phyloP scores from a whole-genome alignment of 2,797 vertebrate genomes.

The Peromyscus aztecus region DNA sequence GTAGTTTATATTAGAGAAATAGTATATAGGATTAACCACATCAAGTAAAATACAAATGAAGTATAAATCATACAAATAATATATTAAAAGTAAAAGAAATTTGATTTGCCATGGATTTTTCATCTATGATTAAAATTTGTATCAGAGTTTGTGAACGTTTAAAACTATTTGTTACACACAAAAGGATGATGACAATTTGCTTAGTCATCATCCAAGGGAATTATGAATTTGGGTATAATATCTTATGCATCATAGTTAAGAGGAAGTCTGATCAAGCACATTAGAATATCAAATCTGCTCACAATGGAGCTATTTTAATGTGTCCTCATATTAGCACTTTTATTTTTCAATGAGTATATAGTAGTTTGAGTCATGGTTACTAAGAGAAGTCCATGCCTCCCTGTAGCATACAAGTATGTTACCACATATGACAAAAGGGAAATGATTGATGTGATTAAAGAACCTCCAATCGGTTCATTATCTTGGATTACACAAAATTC shows the following conservation, averaged over 20 bases:
- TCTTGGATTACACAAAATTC: not conserved
- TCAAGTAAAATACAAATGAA: not conserved
- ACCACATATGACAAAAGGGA: not conserved
- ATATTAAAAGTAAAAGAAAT: not conserved
- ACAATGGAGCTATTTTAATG: not conserved
- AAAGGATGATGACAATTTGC: not conserved
- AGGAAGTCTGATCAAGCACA: not conserved
- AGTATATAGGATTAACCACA: not conserved
- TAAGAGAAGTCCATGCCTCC: not conserved
- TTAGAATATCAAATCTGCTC: not conserved
- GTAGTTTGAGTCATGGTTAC: not conserved
- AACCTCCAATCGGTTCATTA: not conserved
- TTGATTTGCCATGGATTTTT: not conserved
- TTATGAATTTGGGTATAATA: not conserved
- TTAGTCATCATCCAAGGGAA: not conserved
- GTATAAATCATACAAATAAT: not conserved
- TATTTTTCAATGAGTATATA: not conserved
- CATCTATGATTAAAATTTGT: not conserved
- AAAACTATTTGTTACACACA: not conserved
- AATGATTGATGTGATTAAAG: not conserved
- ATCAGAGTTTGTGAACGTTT: not conserved
- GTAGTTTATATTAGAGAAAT: not conserved
- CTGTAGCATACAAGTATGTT: not conserved
- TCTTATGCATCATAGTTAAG: not conserved
- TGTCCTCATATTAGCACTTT: not conserved